Conservation (phyloP, 2,113 vertebrate species). For the Scopus umbretta region DNA sequence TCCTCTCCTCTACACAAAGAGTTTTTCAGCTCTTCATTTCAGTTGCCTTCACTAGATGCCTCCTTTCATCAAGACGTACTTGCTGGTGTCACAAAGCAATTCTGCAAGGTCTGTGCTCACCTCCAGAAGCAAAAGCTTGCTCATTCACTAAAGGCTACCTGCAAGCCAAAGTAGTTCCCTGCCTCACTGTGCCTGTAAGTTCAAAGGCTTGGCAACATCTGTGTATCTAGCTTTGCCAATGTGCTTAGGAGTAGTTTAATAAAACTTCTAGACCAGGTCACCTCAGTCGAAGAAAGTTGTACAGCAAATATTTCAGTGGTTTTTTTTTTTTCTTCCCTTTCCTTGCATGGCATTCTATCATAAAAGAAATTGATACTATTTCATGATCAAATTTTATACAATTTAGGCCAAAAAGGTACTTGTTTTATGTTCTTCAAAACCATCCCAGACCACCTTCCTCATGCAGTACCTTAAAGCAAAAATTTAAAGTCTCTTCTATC, state of each 20-base stretch:
- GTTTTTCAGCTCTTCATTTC: neutral
- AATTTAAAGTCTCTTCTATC: neutral
- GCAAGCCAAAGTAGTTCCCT: neutral
- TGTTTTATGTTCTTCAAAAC: neutral
- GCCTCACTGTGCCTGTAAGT: neutral
- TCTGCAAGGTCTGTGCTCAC: neutral
- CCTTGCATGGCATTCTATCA: neutral
- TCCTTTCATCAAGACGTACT: neutral
- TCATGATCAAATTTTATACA: neutral
- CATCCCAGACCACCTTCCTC: neutral
- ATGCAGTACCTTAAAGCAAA: neutral
- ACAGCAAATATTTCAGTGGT: neutral
- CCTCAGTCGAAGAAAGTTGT: neutral
- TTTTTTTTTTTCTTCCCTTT: neutral
- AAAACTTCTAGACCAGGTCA: neutral
- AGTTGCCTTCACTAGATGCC: neutral
- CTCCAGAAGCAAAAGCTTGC: neutral
- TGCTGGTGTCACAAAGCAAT: neutral
- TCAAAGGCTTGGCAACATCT: rapidly evolving
- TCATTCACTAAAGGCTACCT: neutral
- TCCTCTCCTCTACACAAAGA: neutral
- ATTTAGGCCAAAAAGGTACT: neutral
- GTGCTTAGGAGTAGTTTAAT: neutral
- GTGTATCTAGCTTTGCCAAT: neutral
- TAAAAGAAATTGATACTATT: neutral